Percentiles rank a stretch among this genome's conserved stretches.
These are phyloP conservation scores for Girardia tigrina DNA, from an alignment of 2,888 invertebrate species.

Conservation along the genomic window DNA sequence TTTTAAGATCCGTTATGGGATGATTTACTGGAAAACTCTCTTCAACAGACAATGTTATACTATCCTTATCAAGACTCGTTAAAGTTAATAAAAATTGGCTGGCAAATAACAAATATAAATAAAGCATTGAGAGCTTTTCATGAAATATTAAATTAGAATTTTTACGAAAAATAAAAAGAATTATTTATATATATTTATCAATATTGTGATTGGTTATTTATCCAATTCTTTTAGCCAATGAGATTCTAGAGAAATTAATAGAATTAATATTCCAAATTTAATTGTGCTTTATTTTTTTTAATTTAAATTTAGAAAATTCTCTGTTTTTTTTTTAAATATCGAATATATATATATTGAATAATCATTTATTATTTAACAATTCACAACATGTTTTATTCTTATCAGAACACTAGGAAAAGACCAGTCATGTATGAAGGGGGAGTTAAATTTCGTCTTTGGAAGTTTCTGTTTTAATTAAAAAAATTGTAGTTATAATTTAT, in stretches of 20 bases:
- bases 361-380: too few relatives aligned
- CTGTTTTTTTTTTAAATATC: too few relatives aligned
- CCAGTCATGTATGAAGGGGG: too few relatives aligned
- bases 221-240: not conserved
- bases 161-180: not conserved
- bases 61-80: not conserved
- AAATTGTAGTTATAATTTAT: too few relatives aligned
- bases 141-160: not conserved
- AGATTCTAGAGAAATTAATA: not conserved
- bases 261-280: not conserved
- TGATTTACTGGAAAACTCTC: slow-evolving; percentile 8
- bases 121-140: not conserved
- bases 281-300: too few relatives aligned
- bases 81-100: not conserved
- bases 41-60: not conserved
- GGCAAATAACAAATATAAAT: not conserved
- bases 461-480: too few relatives aligned
- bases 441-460: too few relatives aligned
- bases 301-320: too few relatives aligned
- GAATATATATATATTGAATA: too few relatives aligned
- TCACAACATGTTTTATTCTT: too few relatives aligned
- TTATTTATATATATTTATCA: not conserved
- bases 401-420: too few relatives aligned
- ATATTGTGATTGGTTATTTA: not conserved
- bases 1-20: not conserved